These are phyloP conservation scores for Drosophila buzzatii DNA, from an alignment of 2,888 invertebrate species.

Conservation along the genomic window DNA sequence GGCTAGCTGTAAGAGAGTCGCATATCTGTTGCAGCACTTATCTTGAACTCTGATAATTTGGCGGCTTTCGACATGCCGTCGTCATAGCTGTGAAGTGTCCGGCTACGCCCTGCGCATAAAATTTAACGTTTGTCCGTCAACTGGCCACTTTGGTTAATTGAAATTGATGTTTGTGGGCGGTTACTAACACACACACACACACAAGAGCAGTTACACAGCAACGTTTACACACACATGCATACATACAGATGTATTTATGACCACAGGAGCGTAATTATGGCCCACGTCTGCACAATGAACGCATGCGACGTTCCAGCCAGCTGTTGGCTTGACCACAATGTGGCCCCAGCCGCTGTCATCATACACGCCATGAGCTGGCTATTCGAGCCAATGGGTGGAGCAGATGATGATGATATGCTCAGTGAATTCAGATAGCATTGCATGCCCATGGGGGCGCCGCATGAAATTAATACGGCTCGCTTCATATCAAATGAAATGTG, in stretches of 20 bases:
- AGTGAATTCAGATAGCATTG: conserved; percentile 10
- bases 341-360: conserved; percentile 41
- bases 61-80: conserved; percentile 11
- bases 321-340: conserved; percentile 39
- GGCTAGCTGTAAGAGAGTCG: not conserved
- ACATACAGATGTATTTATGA: conserved; percentile 24
- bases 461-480: not conserved
- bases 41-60: conserved; percentile 57
- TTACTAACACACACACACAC: conserved; percentile 35
- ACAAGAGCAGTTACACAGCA: not conserved
- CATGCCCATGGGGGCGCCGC: not conserved
- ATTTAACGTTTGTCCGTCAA: conserved; percentile 78
- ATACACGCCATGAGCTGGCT: conserved; percentile 13
- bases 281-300: conserved; percentile 30
- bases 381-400: conserved; percentile 9
- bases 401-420: conserved; percentile 11
- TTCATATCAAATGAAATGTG: not conserved
- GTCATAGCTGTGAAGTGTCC: conserved; percentile 11
- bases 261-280: conserved; percentile 55
- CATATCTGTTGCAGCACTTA: conserved; percentile 46
- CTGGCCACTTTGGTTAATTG: conserved; percentile 80
- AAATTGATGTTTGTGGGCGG: conserved; percentile 79
- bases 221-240: not conserved
- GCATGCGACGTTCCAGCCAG: conserved; percentile 25
- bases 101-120: conserved; percentile 75